Conservation (phyloP, 2,888 invertebrate species). For the Hybos culiciformis region DNA sequence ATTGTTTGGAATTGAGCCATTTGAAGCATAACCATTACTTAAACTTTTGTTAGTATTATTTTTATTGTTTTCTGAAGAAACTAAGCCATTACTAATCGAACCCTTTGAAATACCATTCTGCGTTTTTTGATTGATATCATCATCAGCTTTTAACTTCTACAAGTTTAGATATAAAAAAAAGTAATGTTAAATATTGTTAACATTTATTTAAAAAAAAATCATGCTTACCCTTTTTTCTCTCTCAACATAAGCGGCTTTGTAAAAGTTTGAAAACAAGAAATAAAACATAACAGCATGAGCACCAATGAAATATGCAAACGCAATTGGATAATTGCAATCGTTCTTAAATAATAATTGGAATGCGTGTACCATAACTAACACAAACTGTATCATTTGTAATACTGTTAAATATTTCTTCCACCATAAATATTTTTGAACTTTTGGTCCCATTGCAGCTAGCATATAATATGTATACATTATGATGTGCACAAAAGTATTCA, state of each 20-base stretch:
- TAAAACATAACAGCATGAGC: conserved; percentile 87
- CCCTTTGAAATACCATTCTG: not conserved
- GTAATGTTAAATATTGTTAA: not conserved
- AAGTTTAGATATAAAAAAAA: not conserved
- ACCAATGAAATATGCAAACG: conserved; percentile 84
- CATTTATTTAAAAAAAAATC: not conserved
- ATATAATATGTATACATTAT: conserved; percentile 90
- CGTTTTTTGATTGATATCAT: not conserved
- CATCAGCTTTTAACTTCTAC: not conserved
- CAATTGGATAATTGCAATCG: conserved; percentile 80
- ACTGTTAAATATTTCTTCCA: conserved; percentile 91
- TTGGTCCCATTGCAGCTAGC: conserved; percentile 78
- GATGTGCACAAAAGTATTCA: conserved; percentile 91
- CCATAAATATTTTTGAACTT: conserved; percentile 78
- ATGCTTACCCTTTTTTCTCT: conserved; percentile 31
- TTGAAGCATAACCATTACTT: not conserved
- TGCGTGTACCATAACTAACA: conserved; percentile 75
- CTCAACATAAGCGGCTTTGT: conserved; percentile 62
- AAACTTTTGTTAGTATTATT: not conserved
- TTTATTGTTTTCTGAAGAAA: too few relatives aligned
- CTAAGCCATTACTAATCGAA: not conserved
- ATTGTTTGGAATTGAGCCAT: not conserved
- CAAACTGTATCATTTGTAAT: conserved; percentile 87
- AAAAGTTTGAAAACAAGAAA: conserved; percentile 84
- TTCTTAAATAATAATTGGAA: conserved; percentile 71